A percentile compares a stretch with the other conserved stretches of the same genome.
phyloP scores from a whole-genome alignment of 1,140 invertebrate species.

The Drosophila suzukii region DNA sequence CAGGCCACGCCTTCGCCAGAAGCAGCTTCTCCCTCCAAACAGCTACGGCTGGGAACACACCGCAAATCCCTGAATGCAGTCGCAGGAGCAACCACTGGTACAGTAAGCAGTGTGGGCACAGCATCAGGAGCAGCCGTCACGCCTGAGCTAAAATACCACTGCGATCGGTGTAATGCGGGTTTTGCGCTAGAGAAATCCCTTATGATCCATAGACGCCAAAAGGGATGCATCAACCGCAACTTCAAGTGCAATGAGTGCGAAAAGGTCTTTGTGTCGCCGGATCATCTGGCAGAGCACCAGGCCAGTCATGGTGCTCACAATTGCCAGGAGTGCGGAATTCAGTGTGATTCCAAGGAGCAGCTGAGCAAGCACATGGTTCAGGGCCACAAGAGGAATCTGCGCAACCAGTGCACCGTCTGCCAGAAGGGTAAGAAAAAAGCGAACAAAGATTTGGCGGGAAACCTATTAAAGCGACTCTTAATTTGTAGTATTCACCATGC shows the following conservation, averaged over 20 bases:
- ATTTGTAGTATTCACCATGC: slow-evolving; percentile 85
- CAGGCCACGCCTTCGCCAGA: neutral
- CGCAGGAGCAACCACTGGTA: neutral
- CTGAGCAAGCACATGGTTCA: slow-evolving; percentile 83
- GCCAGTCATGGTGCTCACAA: slow-evolving; percentile 48
- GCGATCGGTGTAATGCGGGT: slow-evolving; percentile 76
- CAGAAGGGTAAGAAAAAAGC: slow-evolving; percentile 84
- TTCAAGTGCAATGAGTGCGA: slow-evolving; percentile 74
- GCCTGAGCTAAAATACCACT: slow-evolving; percentile 61
- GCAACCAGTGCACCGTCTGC: slow-evolving; percentile 87
- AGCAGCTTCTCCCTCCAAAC: slow-evolving; percentile 3
- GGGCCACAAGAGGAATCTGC: slow-evolving; percentile 85
- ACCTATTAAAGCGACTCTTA: neutral
- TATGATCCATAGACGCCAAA: slow-evolving; percentile 60
- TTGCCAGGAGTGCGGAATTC: slow-evolving; percentile 80
- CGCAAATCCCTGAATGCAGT: slow-evolving; percentile 5
- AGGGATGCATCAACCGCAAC: slow-evolving; percentile 71
- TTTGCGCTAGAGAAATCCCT: slow-evolving; percentile 72
- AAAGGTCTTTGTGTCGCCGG: slow-evolving; percentile 85
- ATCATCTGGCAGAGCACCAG: slow-evolving; percentile 84
- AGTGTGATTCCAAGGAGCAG: slow-evolving; percentile 80
- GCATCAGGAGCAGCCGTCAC: neutral
- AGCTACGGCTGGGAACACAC: slow-evolving; percentile 1
- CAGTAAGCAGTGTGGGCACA: neutral
- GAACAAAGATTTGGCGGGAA: slow-evolving; percentile 9